Conservation (phyloP, 2,888 invertebrate species). For the Hypsopygia costalis region DNA sequence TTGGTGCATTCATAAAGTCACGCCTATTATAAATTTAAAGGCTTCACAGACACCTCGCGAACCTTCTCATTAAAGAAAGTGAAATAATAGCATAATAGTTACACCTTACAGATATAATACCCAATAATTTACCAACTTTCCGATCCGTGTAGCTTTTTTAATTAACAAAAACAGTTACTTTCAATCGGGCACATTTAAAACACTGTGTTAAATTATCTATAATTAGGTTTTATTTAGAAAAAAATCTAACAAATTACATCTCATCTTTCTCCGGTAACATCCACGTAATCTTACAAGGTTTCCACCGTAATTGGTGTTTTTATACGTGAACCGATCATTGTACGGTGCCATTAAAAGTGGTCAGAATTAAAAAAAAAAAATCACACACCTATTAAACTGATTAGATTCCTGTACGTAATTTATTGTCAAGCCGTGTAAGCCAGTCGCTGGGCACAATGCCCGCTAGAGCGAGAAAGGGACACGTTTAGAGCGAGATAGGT, state of each 20-base stretch:
- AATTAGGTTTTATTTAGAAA: constrained; percentile 10
- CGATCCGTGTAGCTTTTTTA: constrained; percentile 2
- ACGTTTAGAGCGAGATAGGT: constrained; percentile 57
- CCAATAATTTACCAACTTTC: constrained; percentile 2
- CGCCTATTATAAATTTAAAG: too few relatives aligned
- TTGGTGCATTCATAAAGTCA: too few relatives aligned
- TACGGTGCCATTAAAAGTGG: constrained; percentile 44
- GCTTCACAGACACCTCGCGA: not conserved
- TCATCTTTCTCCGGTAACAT: constrained; percentile 2
- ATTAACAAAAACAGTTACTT: constrained; percentile 9
- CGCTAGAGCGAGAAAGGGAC: constrained; percentile 58
- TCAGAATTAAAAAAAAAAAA: constrained; percentile 54
- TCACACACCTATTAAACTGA: constrained; percentile 76
- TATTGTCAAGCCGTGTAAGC: constrained; percentile 68
- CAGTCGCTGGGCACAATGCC: constrained; percentile 71
- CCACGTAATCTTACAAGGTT: constrained; percentile 10
- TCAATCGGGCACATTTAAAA: constrained; percentile 7
- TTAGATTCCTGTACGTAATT: constrained; percentile 79
- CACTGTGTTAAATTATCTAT: constrained; percentile 9
- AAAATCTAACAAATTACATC: constrained; percentile 9
- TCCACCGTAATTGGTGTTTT: constrained; percentile 25
- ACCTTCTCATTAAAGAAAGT: not conserved
- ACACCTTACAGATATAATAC: not conserved
- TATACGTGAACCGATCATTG: constrained; percentile 19
- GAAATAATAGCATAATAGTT: not conserved